Conservation (phyloP, 2,113 vertebrate species). For the Morone chrysops region DNA sequence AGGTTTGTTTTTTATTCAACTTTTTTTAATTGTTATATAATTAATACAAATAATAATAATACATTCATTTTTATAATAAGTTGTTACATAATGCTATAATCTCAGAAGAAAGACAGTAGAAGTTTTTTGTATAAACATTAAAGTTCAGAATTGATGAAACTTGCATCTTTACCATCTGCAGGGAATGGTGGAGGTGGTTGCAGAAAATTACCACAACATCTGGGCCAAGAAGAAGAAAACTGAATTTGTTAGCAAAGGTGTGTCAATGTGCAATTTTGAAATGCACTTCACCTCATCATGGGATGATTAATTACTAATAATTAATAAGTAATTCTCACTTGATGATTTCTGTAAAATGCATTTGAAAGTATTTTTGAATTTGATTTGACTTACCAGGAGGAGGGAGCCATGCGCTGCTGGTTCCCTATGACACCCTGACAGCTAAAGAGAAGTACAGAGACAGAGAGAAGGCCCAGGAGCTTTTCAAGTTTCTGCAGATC, state of each 20-base stretch:
- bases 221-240: conserved; percentile 98
- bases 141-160: background rate
- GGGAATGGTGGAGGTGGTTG: conserved; percentile 96
- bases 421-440: conserved; percentile 97
- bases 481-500: conserved; percentile 96
- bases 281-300: background rate
- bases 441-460: conserved; percentile 97
- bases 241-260: conserved; percentile 93
- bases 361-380: background rate
- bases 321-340: background rate
- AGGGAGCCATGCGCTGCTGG: conserved; percentile 93
- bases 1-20: conserved; percentile 84
- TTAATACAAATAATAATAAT: background rate
- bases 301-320: background rate
- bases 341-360: background rate
- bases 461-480: conserved; percentile 95
- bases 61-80: background rate
- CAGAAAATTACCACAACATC: conserved; percentile 99
- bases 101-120: no score
- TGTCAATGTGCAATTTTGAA: background rate
- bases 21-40: background rate
- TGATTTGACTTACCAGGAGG: conserved; percentile 85
- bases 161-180: conserved; percentile 58
- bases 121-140: no score
- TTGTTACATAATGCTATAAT: background rate